A percentile compares a stretch with the other conserved stretches of the same genome.
Conservation (phyloP, 2,888 invertebrate genomes). For the Kryphioiulus occultus region DNA sequence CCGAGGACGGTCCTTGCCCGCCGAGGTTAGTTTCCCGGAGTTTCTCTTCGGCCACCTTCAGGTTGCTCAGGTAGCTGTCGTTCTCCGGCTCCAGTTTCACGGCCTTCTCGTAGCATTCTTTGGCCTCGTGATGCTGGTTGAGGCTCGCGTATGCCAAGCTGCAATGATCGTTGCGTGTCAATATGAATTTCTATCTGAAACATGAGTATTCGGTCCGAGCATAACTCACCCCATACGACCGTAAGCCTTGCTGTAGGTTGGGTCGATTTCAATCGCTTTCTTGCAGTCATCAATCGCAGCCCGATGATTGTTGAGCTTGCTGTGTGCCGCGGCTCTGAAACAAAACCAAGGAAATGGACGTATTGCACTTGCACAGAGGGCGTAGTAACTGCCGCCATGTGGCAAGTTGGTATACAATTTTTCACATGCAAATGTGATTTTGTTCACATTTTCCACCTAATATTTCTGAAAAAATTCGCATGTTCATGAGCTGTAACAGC, state of each 20-base stretch:
- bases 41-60: conserved; percentile 81
- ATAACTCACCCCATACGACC: conserved; percentile 79
- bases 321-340: conserved; percentile 87
- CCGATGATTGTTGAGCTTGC: conserved; percentile 83
- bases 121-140: conserved; percentile 82
- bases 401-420: too few relatives aligned
- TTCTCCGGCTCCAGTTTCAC: conserved; percentile 91
- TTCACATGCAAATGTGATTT: too few relatives aligned
- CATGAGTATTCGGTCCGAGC: too few relatives aligned
- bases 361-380: too few relatives aligned
- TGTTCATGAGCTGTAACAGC: too few relatives aligned
- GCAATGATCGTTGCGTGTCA: conserved; percentile 41
- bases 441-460: too few relatives aligned
- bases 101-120: conserved; percentile 85
- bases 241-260: conserved; percentile 93
- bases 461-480: too few relatives aligned
- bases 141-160: conserved; percentile 83
- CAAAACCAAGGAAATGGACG: not conserved
- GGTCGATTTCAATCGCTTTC: conserved; percentile 85
- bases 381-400: too few relatives aligned
- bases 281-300: conserved; percentile 90
- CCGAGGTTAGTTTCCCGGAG: conserved; percentile 59
- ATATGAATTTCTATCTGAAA: too few relatives aligned
- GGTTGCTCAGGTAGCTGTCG: conserved; percentile 85
- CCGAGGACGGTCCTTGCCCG: not conserved